Evolutionary conservation across 2,888 invertebrate species (phyloP).

Genomic region (Tetheella fluctuosa): DNA sequence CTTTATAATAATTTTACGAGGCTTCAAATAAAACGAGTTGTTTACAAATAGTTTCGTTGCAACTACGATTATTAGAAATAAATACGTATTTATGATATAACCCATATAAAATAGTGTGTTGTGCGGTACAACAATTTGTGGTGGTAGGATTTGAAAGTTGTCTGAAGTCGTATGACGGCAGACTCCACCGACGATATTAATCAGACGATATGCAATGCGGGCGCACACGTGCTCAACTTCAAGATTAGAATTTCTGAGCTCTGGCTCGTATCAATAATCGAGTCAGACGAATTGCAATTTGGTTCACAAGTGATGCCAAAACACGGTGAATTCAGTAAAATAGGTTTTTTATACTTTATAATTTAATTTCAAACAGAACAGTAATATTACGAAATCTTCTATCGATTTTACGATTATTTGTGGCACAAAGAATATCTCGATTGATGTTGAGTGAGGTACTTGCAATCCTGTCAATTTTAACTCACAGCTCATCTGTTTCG

Average conservation of each 20-base stretch:
- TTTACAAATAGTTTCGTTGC: background rate
- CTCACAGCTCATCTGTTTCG: slow-evolving; percentile 1
- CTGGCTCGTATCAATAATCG: slow-evolving; percentile 68
- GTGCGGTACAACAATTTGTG: slow-evolving; percentile 11
- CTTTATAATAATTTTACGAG: slow-evolving; percentile 18
- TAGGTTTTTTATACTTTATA: background rate
- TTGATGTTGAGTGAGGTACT: background rate
- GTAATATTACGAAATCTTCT: background rate
- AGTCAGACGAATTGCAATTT: slow-evolving; percentile 62
- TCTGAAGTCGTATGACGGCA: slow-evolving; percentile 58
- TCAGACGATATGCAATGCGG: slow-evolving; percentile 73
- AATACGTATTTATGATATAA: background rate
- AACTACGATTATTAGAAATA: too few relatives aligned
- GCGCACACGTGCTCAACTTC: slow-evolving; percentile 65
- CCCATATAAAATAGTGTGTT: background rate
- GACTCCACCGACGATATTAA: slow-evolving; percentile 66
- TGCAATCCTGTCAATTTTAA: slow-evolving; percentile 4
- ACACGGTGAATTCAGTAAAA: slow-evolving; percentile 17
- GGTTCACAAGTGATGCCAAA: slow-evolving; percentile 35
- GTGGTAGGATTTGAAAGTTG: slow-evolving; percentile 61
- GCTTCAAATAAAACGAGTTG: background rate
- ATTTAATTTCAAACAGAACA: background rate
- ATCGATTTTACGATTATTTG: background rate
- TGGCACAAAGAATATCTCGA: background rate
- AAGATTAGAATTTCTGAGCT: slow-evolving; percentile 69